Evolutionary conservation across 2,113 vertebrate genomes (phyloP).

Genomic region (Lepisosteus osseus): DNA sequence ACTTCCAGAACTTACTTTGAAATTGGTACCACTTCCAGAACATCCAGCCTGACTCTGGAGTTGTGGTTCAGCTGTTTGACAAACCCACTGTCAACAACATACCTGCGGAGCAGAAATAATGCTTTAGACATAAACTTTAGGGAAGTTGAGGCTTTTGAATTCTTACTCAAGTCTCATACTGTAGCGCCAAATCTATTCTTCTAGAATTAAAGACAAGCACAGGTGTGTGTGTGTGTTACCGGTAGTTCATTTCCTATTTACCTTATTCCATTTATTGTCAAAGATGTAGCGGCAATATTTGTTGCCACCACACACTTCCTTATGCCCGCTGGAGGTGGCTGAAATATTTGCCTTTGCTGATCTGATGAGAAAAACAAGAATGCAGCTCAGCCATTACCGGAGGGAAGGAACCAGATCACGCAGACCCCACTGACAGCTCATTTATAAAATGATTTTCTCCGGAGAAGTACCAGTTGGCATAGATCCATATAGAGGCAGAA

Average conservation of each 20-base stretch:
- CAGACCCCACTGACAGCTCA: not conserved
- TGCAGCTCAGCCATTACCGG: too few species aligned
- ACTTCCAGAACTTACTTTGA: slow-evolving; percentile 80
- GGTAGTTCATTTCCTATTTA: slow-evolving; percentile 40
- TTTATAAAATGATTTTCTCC: not conserved
- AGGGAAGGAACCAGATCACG: not conserved
- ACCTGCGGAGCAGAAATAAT: slow-evolving; percentile 56
- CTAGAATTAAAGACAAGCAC: too few species aligned
- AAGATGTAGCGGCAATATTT: slow-evolving; percentile 93
- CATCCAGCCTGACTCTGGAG: slow-evolving; percentile 86
- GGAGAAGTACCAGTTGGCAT: slow-evolving; percentile 86
- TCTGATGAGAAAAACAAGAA: slow-evolving; percentile 58
- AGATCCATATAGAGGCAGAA: slow-evolving; percentile 89
- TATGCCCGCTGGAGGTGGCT: slow-evolving; percentile 81
- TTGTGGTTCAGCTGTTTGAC: slow-evolving; percentile 96
- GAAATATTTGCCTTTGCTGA: slow-evolving; percentile 92
- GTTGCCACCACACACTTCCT: slow-evolving; percentile 94
- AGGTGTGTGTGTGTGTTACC: slow-evolving; percentile 11
- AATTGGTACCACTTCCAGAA: slow-evolving; percentile 93
- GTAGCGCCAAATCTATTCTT: too few species aligned
- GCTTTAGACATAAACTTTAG: too few species aligned
- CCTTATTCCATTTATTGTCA: slow-evolving; percentile 93
- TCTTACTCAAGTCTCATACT: too few species aligned
- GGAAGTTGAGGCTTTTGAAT: too few species aligned
- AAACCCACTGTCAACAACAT: slow-evolving; percentile 93